Conservation (phyloP, 2,888 invertebrate genomes). For the Cephus nigrinus region DNA sequence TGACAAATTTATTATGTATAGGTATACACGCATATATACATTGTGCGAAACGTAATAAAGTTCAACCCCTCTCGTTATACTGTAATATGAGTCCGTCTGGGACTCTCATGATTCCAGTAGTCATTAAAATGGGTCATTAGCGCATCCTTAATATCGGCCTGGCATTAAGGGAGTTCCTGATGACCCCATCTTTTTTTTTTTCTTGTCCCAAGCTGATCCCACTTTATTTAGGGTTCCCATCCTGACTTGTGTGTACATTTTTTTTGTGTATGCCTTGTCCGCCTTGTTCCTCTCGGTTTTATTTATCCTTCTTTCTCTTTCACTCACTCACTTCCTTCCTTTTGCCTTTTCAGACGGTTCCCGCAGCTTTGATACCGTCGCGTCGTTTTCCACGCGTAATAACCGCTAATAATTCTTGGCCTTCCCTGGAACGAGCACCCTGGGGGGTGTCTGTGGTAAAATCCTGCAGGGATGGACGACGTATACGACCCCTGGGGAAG, state of each 20-base stretch:
- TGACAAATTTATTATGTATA: no score
- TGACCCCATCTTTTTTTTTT: slow-evolving; percentile 14
- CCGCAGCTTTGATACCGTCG: neutral
- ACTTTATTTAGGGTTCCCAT: no score
- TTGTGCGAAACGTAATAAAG: no score
- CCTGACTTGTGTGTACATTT: no score
- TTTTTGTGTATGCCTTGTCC: no score
- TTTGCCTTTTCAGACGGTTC: neutral
- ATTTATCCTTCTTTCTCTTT: no score
- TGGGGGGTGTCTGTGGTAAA: slow-evolving; percentile 15
- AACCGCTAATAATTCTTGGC: slow-evolving; percentile 50
- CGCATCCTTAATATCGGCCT: slow-evolving; percentile 27
- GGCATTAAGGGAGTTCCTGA: slow-evolving; percentile 38
- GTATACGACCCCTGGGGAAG: slow-evolving; percentile 8
- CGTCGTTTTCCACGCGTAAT: slow-evolving; percentile 39
- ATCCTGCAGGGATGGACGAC: neutral
- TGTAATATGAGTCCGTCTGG: no score
- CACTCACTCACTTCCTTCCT: neutral
- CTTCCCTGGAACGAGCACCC: slow-evolving; percentile 24
- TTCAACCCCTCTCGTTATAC: no score
- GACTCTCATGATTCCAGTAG: no score
- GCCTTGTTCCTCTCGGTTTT: no score
- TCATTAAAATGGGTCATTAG: slow-evolving; percentile 19
- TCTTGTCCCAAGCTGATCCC: neutral
- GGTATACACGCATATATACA: no score